Evolutionary conservation across 2,797 vertebrate species (phyloP), one percentile per base, ranked within the genome.

Genomic region (Alauda arvensis): DNA sequence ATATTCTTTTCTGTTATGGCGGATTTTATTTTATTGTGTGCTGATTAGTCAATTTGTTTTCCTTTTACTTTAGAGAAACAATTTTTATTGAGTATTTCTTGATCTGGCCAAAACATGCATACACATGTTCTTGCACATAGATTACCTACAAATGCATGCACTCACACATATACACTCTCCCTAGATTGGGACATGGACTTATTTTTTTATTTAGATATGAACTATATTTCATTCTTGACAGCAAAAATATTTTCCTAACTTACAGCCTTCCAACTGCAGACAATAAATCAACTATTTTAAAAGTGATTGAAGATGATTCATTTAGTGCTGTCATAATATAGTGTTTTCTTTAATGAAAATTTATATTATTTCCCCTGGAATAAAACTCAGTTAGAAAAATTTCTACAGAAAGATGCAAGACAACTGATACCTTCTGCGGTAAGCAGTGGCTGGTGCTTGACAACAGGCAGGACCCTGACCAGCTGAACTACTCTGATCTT

Each of bases 291-390:
- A 89, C 33, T 60, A 82, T 95, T 95, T 97, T 83, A 89, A 94
- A 96, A 95, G 81, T 78, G 70, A 95, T 87, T 95, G 86, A 56
- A 92, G 69, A 92, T 93, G 66, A 97, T 94, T 95, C 85, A 94
- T 95, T 95, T 94, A 89, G 51, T 74, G 45, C 61, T 96, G 93
- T 93, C 93, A 93, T 90, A 95, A 94, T 78, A 86, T 2, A 93
- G 60, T 83, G 42, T 95, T 96, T 96, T 96, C 85, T 92, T 95
- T 94, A 94, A 95, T 89, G 83, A 95, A 95, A 95, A 95, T 95
- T 87, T 95, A 89, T 95, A 68, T 80, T 8, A 53, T 92, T 95
- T 93, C 56, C 16, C 63, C 67, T 84, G 52, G 55, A 94, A 88
- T 87, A 83, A 94, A 89, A 70, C 28, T 92, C 40, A 40, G 23